Conservation (phyloP, 2,797 vertebrate genomes). For the Poecilia picta region DNA sequence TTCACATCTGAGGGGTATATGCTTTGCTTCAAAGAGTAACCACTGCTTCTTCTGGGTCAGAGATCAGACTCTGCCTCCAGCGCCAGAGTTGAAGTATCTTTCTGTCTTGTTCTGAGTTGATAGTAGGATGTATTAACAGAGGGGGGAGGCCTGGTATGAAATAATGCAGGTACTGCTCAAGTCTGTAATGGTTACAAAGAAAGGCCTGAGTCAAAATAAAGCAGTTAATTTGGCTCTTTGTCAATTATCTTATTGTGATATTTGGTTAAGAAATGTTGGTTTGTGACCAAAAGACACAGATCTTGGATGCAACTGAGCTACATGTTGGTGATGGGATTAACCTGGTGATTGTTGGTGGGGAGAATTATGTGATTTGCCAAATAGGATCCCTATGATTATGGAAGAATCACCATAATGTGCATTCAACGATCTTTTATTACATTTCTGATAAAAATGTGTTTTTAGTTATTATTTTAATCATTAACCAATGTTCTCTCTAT, state of each 20-base stretch:
- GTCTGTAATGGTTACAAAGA: not conserved
- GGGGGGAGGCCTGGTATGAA: not conserved
- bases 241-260: not conserved
- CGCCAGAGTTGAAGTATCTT: not conserved
- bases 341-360: not conserved
- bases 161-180: not conserved
- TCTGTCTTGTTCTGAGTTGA: not conserved
- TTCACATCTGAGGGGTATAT: conserved; percentile 7
- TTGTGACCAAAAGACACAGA: not conserved
- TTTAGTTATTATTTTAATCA: not conserved
- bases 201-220: not conserved
- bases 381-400: not conserved
- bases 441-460: not conserved
- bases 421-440: not conserved
- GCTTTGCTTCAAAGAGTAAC: conserved; percentile 9
- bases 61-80: not conserved
- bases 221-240: not conserved
- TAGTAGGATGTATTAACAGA: not conserved
- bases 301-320: not conserved
- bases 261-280: not conserved
- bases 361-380: not conserved
- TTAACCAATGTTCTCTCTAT: not conserved
- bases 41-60: not conserved
- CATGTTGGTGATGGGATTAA: not conserved
- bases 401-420: not conserved